Conservation (phyloP, 1,140 invertebrate genomes). For the Zeugodacus cucurbitae region DNA sequence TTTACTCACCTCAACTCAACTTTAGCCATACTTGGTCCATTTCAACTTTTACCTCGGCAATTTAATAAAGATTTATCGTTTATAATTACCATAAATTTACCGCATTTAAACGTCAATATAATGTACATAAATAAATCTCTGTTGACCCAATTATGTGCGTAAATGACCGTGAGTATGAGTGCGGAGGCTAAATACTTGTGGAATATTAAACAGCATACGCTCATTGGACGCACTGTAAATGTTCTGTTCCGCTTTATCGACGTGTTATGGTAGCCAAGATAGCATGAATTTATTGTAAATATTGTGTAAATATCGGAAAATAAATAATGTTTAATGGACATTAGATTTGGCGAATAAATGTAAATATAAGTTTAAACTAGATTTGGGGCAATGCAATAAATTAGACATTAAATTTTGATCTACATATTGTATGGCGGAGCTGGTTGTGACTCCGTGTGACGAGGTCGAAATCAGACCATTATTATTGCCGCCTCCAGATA, state of each 20-base stretch:
- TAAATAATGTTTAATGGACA: neutral
- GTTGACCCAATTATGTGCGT: constrained; percentile 4
- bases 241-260: neutral
- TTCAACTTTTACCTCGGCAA: neutral
- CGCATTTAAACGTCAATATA: constrained; percentile 18
- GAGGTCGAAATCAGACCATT: no score
- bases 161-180: neutral
- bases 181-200: neutral
- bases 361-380: neutral
- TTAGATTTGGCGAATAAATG: neutral
- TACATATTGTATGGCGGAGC: no score
- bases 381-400: neutral
- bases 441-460: no score
- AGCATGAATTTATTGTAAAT: neutral
- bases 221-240: neutral
- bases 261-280: neutral
- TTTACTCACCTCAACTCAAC: neutral
- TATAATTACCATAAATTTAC: constrained; percentile 18
- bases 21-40: no score
- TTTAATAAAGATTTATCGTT: constrained; percentile 16
- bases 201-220: neutral
- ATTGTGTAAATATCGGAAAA: neutral
- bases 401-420: no score
- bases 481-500: no score
- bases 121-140: constrained; percentile 7